A percentile compares a stretch with the other conserved stretches of the same genome.
These are phyloP conservation scores for Arrhamphus sclerolepis DNA, from an alignment of 2,797 vertebrate genomes.

Conservation along the genomic window DNA sequence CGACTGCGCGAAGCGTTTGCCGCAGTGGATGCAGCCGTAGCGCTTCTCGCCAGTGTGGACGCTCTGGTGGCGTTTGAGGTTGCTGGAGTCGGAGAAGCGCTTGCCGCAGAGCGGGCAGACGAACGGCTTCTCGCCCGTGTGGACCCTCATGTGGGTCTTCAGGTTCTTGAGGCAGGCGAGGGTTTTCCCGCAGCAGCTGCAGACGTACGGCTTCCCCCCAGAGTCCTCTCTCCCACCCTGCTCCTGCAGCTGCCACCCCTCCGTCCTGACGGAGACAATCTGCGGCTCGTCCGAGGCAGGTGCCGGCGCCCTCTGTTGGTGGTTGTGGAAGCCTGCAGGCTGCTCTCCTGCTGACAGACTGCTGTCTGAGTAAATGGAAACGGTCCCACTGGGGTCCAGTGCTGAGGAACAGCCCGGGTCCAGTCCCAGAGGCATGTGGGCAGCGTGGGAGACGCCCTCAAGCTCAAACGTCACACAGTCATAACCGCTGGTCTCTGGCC, in stretches of 20 bases:
- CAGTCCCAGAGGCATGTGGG: slow-evolving; percentile 39
- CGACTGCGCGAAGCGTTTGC: slow-evolving; percentile 80
- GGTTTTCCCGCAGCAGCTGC: slow-evolving; percentile 77
- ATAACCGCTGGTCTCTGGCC: slow-evolving; percentile 23
- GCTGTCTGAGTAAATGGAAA: slow-evolving; percentile 7
- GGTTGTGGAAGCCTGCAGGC: slow-evolving; percentile 13
- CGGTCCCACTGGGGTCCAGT: not conserved
- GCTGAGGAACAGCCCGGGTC: slow-evolving; percentile 52
- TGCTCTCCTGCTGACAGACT: slow-evolving; percentile 17
- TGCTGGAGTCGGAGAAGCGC: slow-evolving; percentile 81
- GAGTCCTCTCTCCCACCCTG: not conserved
- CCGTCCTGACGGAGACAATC: slow-evolving; percentile 1
- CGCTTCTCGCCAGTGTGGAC: slow-evolving; percentile 82
- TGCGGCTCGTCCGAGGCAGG: not conserved
- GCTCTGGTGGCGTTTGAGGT: slow-evolving; percentile 82
- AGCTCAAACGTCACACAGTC: slow-evolving; percentile 52
- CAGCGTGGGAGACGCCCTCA: slow-evolving; percentile 15
- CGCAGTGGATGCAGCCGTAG: slow-evolving; percentile 80
- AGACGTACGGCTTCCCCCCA: slow-evolving; percentile 63
- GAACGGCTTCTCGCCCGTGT: slow-evolving; percentile 81
- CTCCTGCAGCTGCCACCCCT: slow-evolving; percentile 41
- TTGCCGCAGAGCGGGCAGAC: slow-evolving; percentile 78
- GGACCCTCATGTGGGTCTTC: slow-evolving; percentile 81
- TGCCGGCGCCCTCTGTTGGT: slow-evolving; percentile 36
- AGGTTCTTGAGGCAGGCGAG: slow-evolving; percentile 81